Conservation (phyloP, 1,140 invertebrate species). For the Linepithema humile region DNA sequence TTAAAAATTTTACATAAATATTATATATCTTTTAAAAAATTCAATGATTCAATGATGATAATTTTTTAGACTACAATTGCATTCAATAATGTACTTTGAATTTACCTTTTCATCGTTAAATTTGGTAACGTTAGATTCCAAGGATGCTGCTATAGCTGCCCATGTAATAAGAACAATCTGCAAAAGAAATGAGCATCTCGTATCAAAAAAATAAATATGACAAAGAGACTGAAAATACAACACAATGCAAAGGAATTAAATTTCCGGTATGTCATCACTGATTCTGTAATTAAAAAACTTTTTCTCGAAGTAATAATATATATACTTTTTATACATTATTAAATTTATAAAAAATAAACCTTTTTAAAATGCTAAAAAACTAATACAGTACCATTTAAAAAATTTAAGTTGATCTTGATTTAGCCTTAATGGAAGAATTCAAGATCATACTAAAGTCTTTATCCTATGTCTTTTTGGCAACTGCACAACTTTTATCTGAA, state of each 20-base stretch:
- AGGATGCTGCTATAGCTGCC: slow-evolving; percentile 70
- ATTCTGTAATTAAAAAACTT: too few species aligned
- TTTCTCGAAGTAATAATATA: too few species aligned
- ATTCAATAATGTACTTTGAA: slow-evolving; percentile 7
- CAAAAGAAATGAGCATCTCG: slow-evolving; percentile 65
- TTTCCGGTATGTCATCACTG: too few species aligned
- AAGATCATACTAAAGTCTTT: too few species aligned
- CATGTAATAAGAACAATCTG: slow-evolving; percentile 77
- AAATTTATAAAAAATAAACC: too few species aligned
- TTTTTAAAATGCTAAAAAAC: too few species aligned
- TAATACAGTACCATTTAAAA: too few species aligned
- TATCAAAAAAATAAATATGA: neutral
- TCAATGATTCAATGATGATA: neutral
- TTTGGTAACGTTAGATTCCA: slow-evolving; percentile 59
- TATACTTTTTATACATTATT: too few species aligned
- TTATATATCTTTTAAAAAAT: neutral
- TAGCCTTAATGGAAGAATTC: too few species aligned
- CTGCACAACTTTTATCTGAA: too few species aligned
- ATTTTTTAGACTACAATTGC: neutral
- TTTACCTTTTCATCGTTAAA: slow-evolving; percentile 68
- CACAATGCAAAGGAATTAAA: neutral
- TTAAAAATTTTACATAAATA: neutral
- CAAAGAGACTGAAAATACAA: neutral
- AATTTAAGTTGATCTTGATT: too few species aligned
- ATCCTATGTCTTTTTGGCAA: too few species aligned